Percentiles rank a stretch among this genome's conserved stretches.
Conservation (phyloP, 2,888 invertebrate genomes). For the Charanyca ferruginea region DNA sequence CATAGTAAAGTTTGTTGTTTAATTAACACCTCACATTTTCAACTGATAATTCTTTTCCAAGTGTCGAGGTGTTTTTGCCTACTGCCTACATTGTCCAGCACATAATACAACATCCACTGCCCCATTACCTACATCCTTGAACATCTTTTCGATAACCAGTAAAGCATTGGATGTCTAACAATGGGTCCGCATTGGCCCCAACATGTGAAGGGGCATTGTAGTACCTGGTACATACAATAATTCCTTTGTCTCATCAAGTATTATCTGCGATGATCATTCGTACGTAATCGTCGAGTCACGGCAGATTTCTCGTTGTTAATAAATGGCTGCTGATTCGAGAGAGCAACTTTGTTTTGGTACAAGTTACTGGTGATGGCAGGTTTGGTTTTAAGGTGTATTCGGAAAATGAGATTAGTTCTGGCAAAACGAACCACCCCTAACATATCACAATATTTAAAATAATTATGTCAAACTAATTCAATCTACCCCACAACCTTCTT, state of each 20-base stretch:
- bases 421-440: too few relatives aligned
- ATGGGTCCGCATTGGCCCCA: constrained; percentile 1
- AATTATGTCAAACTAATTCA: too few relatives aligned
- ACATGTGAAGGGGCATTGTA: constrained; percentile 25
- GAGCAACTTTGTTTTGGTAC: constrained; percentile 63
- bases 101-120: background rate
- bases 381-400: background rate
- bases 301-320: constrained; percentile 79
- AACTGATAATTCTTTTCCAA: too few relatives aligned
- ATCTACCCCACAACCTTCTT: too few relatives aligned
- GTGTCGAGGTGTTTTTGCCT: too few relatives aligned
- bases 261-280: constrained; percentile 63
- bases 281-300: constrained; percentile 74
- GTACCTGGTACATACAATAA: constrained; percentile 58
- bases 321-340: constrained; percentile 73
- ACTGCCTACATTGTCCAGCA: background rate
- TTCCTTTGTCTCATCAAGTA: constrained; percentile 63
- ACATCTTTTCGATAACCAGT: constrained; percentile 1
- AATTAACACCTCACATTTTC: too few relatives aligned
- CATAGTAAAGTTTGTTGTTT: too few relatives aligned
- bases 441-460: too few relatives aligned
- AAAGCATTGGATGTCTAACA: background rate
- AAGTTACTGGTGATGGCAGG: constrained; percentile 43
- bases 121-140: background rate
- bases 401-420: background rate